These are phyloP conservation scores for Hypanus sabinus DNA, from an alignment of 2,113 vertebrate species.

Conservation along the genomic window DNA sequence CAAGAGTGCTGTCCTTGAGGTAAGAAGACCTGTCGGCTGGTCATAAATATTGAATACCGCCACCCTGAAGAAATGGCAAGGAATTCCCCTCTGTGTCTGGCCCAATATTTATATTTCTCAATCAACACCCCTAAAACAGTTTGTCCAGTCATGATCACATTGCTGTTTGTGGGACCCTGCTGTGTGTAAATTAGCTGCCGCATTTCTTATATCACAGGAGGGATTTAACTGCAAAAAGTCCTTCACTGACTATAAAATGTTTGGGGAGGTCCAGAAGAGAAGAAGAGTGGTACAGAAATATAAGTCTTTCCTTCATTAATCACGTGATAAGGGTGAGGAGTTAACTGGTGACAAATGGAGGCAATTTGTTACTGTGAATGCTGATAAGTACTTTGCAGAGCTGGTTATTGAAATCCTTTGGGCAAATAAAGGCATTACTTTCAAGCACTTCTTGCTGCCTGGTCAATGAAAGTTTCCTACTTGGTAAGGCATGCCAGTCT, in stretches of 20 bases:
- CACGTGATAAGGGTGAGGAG: too few relatives aligned
- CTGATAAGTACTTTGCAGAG: neutral
- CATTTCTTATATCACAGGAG: neutral
- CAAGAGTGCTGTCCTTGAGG: neutral
- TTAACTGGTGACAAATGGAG: neutral
- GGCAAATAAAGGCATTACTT: neutral
- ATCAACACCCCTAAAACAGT: neutral
- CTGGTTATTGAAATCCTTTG: neutral
- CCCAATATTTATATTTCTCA: neutral
- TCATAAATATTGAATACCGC: neutral
- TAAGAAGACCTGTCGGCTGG: neutral
- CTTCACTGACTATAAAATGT: neutral
- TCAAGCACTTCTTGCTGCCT: neutral
- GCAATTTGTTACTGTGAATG: neutral
- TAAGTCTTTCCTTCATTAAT: neutral
- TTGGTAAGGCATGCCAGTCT: neutral
- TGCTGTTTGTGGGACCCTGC: neutral
- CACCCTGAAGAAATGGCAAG: neutral
- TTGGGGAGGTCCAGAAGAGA: neutral
- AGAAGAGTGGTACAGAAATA: neutral
- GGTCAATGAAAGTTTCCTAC: conserved; percentile 12
- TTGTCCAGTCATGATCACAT: neutral
- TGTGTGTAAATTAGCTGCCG: too few relatives aligned
- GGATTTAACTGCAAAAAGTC: neutral
- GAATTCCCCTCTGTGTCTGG: neutral